These are phyloP conservation scores for Melanostoma mellinum DNA, from an alignment of 2,888 invertebrate genomes.

Conservation along the genomic window DNA sequence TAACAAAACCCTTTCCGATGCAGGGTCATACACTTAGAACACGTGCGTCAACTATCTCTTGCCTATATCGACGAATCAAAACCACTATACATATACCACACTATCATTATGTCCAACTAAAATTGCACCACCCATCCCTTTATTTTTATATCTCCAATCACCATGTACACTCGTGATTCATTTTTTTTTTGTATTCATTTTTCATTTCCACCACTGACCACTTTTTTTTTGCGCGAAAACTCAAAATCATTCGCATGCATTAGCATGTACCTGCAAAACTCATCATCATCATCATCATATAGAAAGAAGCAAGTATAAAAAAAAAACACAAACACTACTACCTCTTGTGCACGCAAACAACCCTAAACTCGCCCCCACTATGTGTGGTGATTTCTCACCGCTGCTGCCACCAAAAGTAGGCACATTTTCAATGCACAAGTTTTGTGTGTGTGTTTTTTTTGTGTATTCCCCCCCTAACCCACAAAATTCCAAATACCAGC, in stretches of 20 bases:
- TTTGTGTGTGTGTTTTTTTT: constrained; percentile 14
- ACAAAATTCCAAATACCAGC: constrained; percentile 27
- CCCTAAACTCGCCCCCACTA: constrained; percentile 45
- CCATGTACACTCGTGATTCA: constrained; percentile 32
- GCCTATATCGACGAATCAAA: constrained; percentile 33
- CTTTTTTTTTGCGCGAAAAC: constrained; percentile 49
- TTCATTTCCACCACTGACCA: constrained; percentile 24
- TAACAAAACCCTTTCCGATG: constrained; percentile 1
- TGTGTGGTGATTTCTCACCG: constrained; percentile 69
- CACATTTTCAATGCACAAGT: constrained; percentile 57
- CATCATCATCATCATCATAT: constrained; percentile 49
- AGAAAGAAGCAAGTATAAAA: constrained; percentile 19
- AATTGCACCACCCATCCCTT: constrained; percentile 10
- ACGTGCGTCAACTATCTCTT: constrained; percentile 20
- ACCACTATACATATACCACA: constrained; percentile 10
- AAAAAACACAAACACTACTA: constrained; percentile 34
- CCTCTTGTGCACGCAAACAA: constrained; percentile 55
- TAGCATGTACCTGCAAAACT: constrained; percentile 61
- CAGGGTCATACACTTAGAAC: constrained; percentile 26
- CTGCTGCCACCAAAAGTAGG: constrained; percentile 46
- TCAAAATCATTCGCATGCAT: constrained; percentile 67
- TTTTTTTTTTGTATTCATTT: constrained; percentile 34
- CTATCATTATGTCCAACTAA: constrained; percentile 27
- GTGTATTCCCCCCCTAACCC: neutral
- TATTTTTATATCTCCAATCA: constrained; percentile 50